Evolutionary conservation across 2,888 invertebrate genomes (phyloP), one percentile per base, ranked within the genome.

Genomic region (Drosophila meridionalis): DNA sequence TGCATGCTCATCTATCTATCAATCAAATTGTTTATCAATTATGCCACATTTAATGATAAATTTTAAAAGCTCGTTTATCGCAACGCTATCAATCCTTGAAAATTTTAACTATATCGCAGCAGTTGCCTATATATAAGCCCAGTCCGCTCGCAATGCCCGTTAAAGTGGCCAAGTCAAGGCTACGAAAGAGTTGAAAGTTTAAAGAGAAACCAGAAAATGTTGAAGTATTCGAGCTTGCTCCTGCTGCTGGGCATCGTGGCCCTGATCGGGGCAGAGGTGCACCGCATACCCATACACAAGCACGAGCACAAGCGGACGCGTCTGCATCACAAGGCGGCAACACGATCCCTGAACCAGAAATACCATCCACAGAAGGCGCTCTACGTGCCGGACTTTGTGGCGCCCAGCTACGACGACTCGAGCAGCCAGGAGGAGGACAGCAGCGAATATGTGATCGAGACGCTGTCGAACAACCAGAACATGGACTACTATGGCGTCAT

Each of bases 401-500:
- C 73, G 34, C 70, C 83, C 6, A 77, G 69, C 26, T 75, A 76
- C 32, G 69, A 58, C 0, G 53, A 64, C 28, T 8, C 62, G 14
- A 26, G 28, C 60, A 66, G 59, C 45, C 28, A 47, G 48, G 59
- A 70, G 65, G 59, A 70, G 65, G 56, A 56, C 9, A 42, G 56
- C 42, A 60, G 11, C 60, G 76, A 79, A 1, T 83, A 73, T 38
- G 65, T 69, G 2, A 5, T 34, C 4, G 87, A 83, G 61, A 28
- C 66, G 4, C 94, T 98, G 48, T 96, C 97, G 47, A 98, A 98
- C 93, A 98, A 98, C 91, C 94, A 98, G 79, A 98, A 99, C 94
- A 97, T 98, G 74, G 98, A 98, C 93, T 99, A 99, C 94, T 99
- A 97, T 94, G 99, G 99, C 9, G 95, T 95, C 5, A 98, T 99